These are phyloP conservation scores for Maniola hyperantus DNA, from an alignment of 2,888 invertebrate species.

Conservation along the genomic window DNA sequence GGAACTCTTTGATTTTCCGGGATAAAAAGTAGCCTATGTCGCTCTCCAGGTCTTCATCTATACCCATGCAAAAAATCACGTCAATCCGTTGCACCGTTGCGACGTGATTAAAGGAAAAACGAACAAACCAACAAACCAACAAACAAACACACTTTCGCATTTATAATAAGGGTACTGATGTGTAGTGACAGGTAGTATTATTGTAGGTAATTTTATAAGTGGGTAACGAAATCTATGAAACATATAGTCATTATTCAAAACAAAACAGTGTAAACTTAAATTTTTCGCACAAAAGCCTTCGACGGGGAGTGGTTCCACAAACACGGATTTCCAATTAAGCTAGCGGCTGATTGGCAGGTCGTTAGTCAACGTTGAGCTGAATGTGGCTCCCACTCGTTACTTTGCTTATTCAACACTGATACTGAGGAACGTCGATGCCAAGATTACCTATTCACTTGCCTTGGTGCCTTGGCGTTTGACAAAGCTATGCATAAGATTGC, in stretches of 20 bases:
- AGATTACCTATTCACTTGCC: conserved; percentile 23
- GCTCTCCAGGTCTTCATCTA: no score
- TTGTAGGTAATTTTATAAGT: no score
- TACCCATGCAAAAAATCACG: no score
- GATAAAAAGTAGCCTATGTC: no score
- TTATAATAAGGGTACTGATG: no score
- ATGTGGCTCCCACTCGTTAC: conserved; percentile 58
- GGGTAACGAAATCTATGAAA: conserved; percentile 4
- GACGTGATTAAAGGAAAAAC: no score
- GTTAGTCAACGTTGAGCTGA: conserved; percentile 77
- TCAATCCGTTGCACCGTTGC: no score
- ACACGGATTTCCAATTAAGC: conserved; percentile 64
- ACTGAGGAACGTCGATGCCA: conserved; percentile 24
- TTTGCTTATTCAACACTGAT: conserved; percentile 42
- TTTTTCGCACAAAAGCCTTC: conserved; percentile 76
- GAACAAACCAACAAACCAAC: no score
- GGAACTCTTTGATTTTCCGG: no score
- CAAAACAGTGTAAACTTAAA: conserved; percentile 58
- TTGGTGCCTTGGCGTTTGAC: conserved; percentile 17
- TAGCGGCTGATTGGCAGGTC: conserved; percentile 81
- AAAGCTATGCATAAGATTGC: conserved; percentile 13
- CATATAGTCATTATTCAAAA: conserved; percentile 20
- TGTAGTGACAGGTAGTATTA: no score
- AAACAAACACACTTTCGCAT: no score
- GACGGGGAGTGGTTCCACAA: conserved; percentile 64